A percentile compares a stretch with the other conserved stretches of the same genome.
Conservation (phyloP, 2,888 invertebrate genomes). For the Drosophila crucigera region DNA sequence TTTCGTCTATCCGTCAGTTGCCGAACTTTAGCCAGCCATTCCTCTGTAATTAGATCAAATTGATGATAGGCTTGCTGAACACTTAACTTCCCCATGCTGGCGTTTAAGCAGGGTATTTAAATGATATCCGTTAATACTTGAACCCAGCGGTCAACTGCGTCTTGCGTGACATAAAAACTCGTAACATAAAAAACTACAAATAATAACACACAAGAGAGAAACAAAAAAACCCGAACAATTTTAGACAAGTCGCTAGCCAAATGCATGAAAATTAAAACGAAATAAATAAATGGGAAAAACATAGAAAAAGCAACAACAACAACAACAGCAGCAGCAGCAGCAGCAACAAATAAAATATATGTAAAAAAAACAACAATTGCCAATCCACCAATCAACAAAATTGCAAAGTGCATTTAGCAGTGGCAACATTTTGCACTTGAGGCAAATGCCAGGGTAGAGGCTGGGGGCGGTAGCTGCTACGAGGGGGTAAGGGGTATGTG, state of each 20-base stretch:
- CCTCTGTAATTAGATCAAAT: background rate
- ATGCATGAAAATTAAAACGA: conserved; percentile 55
- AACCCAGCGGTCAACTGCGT: conserved; percentile 77
- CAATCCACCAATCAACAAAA: conserved; percentile 73
- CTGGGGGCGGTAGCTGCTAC: background rate
- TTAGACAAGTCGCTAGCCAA: conserved; percentile 68
- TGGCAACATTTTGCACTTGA: conserved; percentile 77
- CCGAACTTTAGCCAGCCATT: background rate
- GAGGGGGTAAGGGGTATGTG: background rate
- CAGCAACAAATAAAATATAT: background rate
- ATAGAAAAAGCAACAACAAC: conserved; percentile 20
- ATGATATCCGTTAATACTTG: conserved; percentile 79
- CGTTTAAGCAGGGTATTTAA: conserved; percentile 41
- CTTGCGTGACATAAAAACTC: conserved; percentile 46
- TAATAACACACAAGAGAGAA: conserved; percentile 8
- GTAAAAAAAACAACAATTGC: conserved; percentile 67
- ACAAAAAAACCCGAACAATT: conserved; percentile 45
- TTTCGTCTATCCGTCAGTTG: background rate
- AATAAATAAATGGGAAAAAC: conserved; percentile 33
- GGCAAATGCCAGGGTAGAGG: conserved; percentile 30
- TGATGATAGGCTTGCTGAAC: background rate
- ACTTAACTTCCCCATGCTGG: conserved; percentile 2
- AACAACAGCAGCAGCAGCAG: conserved; percentile 9
- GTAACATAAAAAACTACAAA: conserved; percentile 30
- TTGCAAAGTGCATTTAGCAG: conserved; percentile 80